These are phyloP conservation scores for Sinella curviseta DNA, from an alignment of 1,140 invertebrate genomes.

Conservation along the genomic window DNA sequence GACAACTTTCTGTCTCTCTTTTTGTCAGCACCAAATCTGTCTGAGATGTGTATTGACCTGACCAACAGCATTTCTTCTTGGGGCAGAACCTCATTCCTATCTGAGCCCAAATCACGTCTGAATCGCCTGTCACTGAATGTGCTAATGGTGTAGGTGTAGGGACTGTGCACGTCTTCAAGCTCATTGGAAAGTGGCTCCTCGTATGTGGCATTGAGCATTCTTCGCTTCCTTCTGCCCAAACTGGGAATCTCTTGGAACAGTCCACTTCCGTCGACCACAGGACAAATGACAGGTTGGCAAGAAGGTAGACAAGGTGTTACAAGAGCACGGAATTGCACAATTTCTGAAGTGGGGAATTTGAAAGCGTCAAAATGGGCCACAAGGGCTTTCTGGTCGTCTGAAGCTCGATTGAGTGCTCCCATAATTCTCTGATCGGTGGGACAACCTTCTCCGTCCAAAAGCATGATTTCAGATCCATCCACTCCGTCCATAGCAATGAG, in stretches of 20 bases:
- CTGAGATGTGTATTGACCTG: slow-evolving; percentile 86
- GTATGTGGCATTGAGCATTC: slow-evolving; percentile 43
- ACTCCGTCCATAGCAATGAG: slow-evolving; percentile 91
- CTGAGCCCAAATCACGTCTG: slow-evolving; percentile 40
- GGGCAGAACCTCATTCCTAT: slow-evolving; percentile 41
- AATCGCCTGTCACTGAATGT: slow-evolving; percentile 17
- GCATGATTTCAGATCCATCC: slow-evolving; percentile 84
- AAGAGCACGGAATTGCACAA: slow-evolving; percentile 89
- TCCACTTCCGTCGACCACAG: slow-evolving; percentile 74
- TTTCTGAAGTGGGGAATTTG: slow-evolving; percentile 91
- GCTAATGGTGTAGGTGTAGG: slow-evolving; percentile 15
- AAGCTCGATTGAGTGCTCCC: slow-evolving; percentile 82
- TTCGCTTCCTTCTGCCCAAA: slow-evolving; percentile 72
- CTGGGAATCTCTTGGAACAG: slow-evolving; percentile 77
- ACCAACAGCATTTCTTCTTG: slow-evolving; percentile 82
- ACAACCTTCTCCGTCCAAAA: slow-evolving; percentile 88
- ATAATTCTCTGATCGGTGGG: slow-evolving; percentile 90
- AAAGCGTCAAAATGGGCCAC: slow-evolving; percentile 93
- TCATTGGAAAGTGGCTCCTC: slow-evolving; percentile 33
- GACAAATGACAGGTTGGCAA: slow-evolving; percentile 86
- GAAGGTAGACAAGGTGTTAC: slow-evolving; percentile 90
- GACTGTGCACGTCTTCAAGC: slow-evolving; percentile 35
- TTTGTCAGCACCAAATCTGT: slow-evolving; percentile 80
- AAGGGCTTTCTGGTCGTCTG: slow-evolving; percentile 67
- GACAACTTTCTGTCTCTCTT: slow-evolving; percentile 47